These are phyloP conservation scores for Agelas oroides DNA, from an alignment of 37 sponge, comb jelly and placozoan species.

Conservation along the genomic window DNA sequence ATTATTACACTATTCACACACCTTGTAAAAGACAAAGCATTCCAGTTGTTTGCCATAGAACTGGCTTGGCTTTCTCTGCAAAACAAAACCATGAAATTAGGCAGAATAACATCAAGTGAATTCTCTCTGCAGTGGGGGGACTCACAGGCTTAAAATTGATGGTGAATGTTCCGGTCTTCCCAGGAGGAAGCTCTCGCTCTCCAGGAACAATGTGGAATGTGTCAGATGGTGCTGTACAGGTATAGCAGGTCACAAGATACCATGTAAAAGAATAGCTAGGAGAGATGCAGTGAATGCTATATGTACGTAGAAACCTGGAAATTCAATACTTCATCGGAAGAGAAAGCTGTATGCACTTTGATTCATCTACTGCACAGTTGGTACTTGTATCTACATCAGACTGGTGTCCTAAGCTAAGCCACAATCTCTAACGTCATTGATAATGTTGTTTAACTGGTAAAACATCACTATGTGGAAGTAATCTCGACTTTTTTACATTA, in stretches of 20 bases:
- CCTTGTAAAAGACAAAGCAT: constrained; percentile 88
- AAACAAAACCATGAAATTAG: background rate
- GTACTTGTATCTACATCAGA: too few relatives aligned
- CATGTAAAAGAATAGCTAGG: too few relatives aligned
- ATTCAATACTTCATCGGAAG: too few relatives aligned
- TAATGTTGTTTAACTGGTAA: too few relatives aligned
- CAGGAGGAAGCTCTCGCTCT: constrained; percentile 72
- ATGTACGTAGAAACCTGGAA: background rate
- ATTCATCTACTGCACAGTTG: too few relatives aligned
- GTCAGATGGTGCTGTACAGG: background rate
- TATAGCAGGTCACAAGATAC: background rate
- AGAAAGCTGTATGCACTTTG: background rate
- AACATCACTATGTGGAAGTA: too few relatives aligned
- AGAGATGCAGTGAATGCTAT: background rate
- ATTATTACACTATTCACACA: constrained; percentile 15
- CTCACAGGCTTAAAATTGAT: constrained; percentile 83
- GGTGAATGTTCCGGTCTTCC: constrained; percentile 72
- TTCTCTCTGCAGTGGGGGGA: background rate
- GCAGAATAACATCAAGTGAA: background rate
- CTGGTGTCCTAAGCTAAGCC: too few relatives aligned
- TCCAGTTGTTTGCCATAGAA: constrained; percentile 72
- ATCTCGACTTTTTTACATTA: too few relatives aligned
- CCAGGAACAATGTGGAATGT: constrained; percentile 44
- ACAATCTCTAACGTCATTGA: too few relatives aligned
- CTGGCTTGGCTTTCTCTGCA: constrained; percentile 63